Base-by-base conservation (phyloP, 2,113 vertebrate genomes). In the Dryoscopus gambensis region DNA sequence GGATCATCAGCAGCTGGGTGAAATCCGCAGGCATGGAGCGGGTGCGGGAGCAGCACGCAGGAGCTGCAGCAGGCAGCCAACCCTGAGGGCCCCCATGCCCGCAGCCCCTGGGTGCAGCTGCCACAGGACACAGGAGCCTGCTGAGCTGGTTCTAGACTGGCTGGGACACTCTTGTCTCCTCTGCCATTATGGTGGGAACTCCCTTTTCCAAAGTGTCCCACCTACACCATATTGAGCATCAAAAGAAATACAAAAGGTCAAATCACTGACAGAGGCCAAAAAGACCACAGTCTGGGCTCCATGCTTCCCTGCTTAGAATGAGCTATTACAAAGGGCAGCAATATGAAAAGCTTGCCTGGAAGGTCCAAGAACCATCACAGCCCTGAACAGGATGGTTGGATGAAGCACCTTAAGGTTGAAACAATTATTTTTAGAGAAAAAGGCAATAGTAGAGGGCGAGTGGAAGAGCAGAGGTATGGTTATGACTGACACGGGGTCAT, bases 1-100 rank as follows among this genome's bases (percentile, higher is more conserved):
- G 78, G 22, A 87, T 99, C 86, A 99, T 99, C 31, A 30, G 46
- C 1, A 42, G 96, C 76, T 99, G 99, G 99, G 98, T 99, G 79
- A 94, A 89, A 78, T 28, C 87, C 1, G 96, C 95, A 7, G 4
- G 22, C 27, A 7, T 4, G 42, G 60, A 56, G 11, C 3, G 4
- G 22, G 24, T 52, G 4, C 0, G 0, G 44, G n/a, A 73, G 47
- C 37, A 44, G 75, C 24, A 0, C 4, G 0, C 2, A 1, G 64
- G 53, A 56, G 53, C 64, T 44, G 15, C 49, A 2, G 28, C 2
- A 0, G 24, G 44, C 1, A 0, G 49, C 5, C 9, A 27, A 23
- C 37, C 20, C 4, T 89, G 67, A 94, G 5, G 3, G 7, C 2
- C 3, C 8, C 42, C 16, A 3, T n/a, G 31, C 65, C 14, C 1